Evolutionary conservation across 2,888 invertebrate genomes (phyloP), one percentile per base, ranked within the genome.

Genomic region (Ceriagrion tenellum): DNA sequence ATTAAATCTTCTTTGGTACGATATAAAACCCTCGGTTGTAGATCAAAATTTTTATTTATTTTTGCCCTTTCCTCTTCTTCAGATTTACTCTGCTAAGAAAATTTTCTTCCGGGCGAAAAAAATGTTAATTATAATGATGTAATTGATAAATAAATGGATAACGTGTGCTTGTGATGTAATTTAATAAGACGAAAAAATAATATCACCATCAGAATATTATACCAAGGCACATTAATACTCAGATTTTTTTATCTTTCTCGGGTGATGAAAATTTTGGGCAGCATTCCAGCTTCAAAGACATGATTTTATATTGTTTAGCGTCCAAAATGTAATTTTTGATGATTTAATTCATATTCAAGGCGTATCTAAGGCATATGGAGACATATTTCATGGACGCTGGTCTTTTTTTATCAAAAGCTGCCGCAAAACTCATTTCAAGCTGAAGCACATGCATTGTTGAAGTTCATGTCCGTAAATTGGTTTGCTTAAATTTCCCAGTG

Each of bases 1-100:
- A 74, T 74, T 74, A 74, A 74, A 74, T 74, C 30, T 74, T 30
- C 74, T 74, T 74, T 74, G 74, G n/a, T 74, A 74, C 30, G 74
- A 23, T 74, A 74, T 30, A 74, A 74, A 74, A 74, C 30, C 74
- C 8, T 74, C 30, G n/a, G 30, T n/a, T 30, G 30, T 74, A 30
- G 30, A 74, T 74, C 74, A 74, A 30, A 30, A 74, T 74, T 74
- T 74, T 3, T 6, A 74, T 74, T 74, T 74, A 74, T 74, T 74
- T 30, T 74, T 10, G 74, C 8, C 74, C 30, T 74, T 74, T 74
- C 74, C 74, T 74, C 74, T 30, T 16, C 74, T 30, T 12, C 30
- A 23, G 74, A 74, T 74, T 74, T 74, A 74, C 30, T 30, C 74
- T 74, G 23, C 30, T 74, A 74, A 30, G 30, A 74, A 74, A 74